A percentile compares a stretch with the other conserved stretches of the same genome.
Conservation (phyloP, 2,113 vertebrate species). For the Arenaria interpres region DNA sequence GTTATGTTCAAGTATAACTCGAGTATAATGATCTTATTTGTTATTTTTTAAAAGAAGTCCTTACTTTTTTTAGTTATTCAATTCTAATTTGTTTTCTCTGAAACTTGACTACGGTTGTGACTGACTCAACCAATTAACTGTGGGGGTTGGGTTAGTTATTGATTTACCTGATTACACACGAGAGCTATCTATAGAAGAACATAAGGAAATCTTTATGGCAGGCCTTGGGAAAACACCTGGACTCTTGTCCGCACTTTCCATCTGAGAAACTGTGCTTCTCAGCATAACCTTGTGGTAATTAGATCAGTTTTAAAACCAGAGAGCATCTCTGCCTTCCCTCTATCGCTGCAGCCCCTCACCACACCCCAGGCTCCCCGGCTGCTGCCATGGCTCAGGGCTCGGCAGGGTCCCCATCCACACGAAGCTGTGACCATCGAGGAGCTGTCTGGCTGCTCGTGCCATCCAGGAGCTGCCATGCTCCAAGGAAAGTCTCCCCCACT, state of each 20-base stretch:
- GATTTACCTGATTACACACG: background rate
- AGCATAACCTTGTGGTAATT: background rate
- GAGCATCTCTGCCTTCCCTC: background rate
- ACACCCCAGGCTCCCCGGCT: background rate
- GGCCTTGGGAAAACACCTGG: background rate
- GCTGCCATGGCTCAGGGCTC: background rate
- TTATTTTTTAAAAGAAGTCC: background rate
- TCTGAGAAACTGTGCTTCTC: background rate
- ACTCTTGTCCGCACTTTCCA: background rate
- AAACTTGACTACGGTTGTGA: background rate
- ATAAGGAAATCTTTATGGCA: background rate
- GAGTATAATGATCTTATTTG: background rate
- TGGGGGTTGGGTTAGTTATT: background rate
- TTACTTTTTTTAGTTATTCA: background rate
- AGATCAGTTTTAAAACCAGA: background rate
- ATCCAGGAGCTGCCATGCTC: background rate
- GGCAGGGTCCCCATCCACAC: accelerated
- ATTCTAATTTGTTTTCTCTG: background rate
- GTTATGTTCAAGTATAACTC: background rate
- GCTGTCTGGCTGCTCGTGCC: background rate
- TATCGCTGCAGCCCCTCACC: background rate
- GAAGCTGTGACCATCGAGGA: accelerated
- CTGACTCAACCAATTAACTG: background rate
- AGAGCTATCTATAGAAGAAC: background rate
- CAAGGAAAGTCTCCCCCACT: background rate